These are phyloP conservation scores for Pteromalus puparum DNA, from an alignment of 1,140 invertebrate genomes.

Conservation along the genomic window DNA sequence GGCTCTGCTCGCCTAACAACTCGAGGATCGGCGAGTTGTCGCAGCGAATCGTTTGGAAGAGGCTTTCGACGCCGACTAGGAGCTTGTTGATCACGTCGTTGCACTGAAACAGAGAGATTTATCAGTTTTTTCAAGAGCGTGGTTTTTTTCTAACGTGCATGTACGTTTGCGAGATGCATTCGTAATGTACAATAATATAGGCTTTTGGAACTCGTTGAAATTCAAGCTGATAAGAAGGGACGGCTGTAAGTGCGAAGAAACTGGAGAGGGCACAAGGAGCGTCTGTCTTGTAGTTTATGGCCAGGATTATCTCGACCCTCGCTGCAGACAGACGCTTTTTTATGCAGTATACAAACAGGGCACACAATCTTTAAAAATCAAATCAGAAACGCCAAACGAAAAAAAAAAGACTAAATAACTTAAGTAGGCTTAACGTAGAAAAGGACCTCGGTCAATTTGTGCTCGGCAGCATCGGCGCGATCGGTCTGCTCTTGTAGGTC, in stretches of 20 bases:
- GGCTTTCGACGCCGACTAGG: constrained; percentile 76
- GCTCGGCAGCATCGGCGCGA: constrained; percentile 74
- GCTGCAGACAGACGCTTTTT: background rate
- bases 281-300: background rate
- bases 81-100: constrained; percentile 74
- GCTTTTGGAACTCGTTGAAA: no score
- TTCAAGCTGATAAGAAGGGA: no score
- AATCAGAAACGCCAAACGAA: background rate
- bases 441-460: constrained; percentile 70
- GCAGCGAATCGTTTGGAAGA: constrained; percentile 80
- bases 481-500: constrained; percentile 69
- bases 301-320: background rate
- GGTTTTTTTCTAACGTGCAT: no score
- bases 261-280: no score
- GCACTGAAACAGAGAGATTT: constrained; percentile 61
- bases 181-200: no score
- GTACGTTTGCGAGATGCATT: no score
- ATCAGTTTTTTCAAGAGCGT: background rate
- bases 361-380: background rate
- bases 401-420: background rate
- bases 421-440: background rate
- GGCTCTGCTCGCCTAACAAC: constrained; percentile 80
- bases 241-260: no score
- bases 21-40: constrained; percentile 83
- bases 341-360: no score